Evolutionary conservation across 2,888 invertebrate genomes (phyloP).

Genomic region (Campoplex nolae): DNA sequence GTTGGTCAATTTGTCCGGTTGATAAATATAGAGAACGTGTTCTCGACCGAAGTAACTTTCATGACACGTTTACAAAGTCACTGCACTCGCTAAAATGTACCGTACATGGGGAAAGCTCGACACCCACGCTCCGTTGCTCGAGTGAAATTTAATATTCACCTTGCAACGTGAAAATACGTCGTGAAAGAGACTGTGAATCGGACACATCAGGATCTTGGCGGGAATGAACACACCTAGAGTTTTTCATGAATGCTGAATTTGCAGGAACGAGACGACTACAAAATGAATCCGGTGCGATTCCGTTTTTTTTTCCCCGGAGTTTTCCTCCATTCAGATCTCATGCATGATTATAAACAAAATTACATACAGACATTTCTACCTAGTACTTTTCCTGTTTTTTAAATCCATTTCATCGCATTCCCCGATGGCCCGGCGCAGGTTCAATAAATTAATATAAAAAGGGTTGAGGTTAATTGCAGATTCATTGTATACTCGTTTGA

Average conservation of each 20-base stretch:
- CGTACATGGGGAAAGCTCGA: conserved; percentile 32
- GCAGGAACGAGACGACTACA: not conserved
- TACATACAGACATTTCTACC: not conserved
- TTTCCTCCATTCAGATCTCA: not conserved
- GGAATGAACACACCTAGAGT: not conserved
- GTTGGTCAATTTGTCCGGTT: not conserved
- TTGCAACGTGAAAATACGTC: conserved; percentile 8
- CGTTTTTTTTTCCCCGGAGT: not conserved
- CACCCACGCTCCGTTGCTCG: conserved; percentile 43
- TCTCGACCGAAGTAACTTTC: not conserved
- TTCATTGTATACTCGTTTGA: too few relatives aligned
- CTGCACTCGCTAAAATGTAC: conserved; percentile 5
- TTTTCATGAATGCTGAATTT: conserved; percentile 15
- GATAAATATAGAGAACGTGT: not conserved
- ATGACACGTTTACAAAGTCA: conserved; percentile 7
- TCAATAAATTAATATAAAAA: too few relatives aligned
- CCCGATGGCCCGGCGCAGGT: too few relatives aligned
- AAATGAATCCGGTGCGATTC: not conserved
- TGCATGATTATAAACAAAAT: too few relatives aligned
- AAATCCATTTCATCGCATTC: too few relatives aligned
- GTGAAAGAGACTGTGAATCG: conserved; percentile 4
- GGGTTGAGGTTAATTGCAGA: too few relatives aligned
- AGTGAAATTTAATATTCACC: conserved; percentile 57
- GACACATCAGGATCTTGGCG: not conserved
- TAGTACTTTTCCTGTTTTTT: not conserved